Percentiles rank a stretch among this genome's conserved stretches.
Evolutionary conservation across 2,888 invertebrate species (phyloP).

Genomic region (Oscheius sp.): DNA sequence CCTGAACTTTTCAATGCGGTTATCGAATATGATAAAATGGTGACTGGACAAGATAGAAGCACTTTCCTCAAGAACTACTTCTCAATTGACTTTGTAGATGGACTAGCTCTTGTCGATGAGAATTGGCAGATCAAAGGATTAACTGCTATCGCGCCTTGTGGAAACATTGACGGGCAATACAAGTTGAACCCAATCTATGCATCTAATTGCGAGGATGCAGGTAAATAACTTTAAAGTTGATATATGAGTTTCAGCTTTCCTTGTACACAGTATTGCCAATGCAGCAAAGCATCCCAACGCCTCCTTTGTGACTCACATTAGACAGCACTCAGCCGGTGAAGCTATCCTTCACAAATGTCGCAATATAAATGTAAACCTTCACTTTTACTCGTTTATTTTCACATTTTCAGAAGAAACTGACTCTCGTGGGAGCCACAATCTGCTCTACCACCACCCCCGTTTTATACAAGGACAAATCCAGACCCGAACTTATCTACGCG

Average conservation of each 20-base stretch:
- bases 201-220: not conserved
- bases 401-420: constrained; percentile 9
- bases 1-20: constrained; percentile 3
- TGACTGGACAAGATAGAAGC: constrained; percentile 22
- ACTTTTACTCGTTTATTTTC: not conserved
- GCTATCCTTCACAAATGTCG: constrained; percentile 11
- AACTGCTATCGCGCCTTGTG: constrained; percentile 7
- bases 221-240: not conserved
- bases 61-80: constrained; percentile 16
- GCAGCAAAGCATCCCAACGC: constrained; percentile 1
- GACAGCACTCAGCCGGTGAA: constrained; percentile 25
- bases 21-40: constrained; percentile 19
- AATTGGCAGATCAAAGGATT: constrained; percentile 2
- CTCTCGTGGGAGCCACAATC: constrained; percentile 15
- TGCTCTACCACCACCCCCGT: not conserved
- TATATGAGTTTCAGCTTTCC: not conserved
- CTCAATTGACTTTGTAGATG: constrained; percentile 19
- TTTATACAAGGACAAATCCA: constrained; percentile 10
- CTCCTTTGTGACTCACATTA: constrained; percentile 16
- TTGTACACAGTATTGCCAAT: constrained; percentile 7
- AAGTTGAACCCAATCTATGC: constrained; percentile 28
- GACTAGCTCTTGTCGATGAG: not conserved
- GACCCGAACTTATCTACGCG: constrained; percentile 14
- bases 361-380: constrained; percentile 2
- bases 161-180: not conserved